Conservation (phyloP, 1,140 invertebrate species). For the Aradophagus sp. region DNA sequence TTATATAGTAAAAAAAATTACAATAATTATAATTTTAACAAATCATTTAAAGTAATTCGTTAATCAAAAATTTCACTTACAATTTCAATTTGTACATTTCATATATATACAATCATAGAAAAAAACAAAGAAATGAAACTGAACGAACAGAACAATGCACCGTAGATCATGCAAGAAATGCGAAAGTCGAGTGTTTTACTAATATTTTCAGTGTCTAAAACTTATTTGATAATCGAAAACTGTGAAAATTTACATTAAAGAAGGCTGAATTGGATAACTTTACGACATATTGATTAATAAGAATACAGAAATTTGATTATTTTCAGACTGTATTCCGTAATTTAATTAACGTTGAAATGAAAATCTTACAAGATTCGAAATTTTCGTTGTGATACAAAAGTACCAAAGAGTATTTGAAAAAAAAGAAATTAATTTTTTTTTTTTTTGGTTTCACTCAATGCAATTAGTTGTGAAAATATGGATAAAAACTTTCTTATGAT, state of each 20-base stretch:
- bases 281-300: constrained; percentile 66
- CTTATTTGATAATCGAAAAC: constrained; percentile 68
- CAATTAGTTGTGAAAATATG: constrained; percentile 17
- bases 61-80: too few species aligned
- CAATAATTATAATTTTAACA: too few species aligned
- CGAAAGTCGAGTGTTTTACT: constrained; percentile 14
- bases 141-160: too few species aligned
- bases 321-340: constrained; percentile 61
- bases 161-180: too few species aligned
- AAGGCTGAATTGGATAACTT: constrained; percentile 74
- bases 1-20: too few species aligned
- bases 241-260: constrained; percentile 72
- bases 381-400: constrained; percentile 74
- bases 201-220: constrained; percentile 34
- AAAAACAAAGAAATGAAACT: too few species aligned
- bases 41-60: too few species aligned
- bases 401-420: constrained; percentile 73
- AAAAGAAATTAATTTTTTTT: constrained; percentile 60
- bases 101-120: too few species aligned
- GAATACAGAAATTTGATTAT: constrained; percentile 58
- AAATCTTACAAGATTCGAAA: constrained; percentile 69
- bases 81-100: too few species aligned
- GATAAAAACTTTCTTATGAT: constrained; percentile 12
- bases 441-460: constrained; percentile 41
- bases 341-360: constrained; percentile 71